These are phyloP conservation scores for Malachius bipustulatus DNA, from an alignment of 2,888 invertebrate genomes.

Conservation along the genomic window DNA sequence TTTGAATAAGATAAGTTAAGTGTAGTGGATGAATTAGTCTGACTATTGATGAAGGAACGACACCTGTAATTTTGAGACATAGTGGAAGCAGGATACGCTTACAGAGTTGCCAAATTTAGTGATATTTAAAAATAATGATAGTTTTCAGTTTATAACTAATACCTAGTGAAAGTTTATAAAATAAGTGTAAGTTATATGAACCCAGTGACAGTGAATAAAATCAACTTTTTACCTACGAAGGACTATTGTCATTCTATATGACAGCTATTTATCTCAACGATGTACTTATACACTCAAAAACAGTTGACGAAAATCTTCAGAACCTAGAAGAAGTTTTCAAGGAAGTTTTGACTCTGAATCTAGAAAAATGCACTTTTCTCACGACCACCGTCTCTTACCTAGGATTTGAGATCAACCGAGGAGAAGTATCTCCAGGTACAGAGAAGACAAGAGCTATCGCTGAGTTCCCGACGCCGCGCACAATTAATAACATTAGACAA, in stretches of 20 bases:
- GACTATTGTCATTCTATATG: slow-evolving; percentile 9
- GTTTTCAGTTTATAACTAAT: background rate
- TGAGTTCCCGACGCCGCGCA: too few species aligned
- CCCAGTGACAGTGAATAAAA: background rate
- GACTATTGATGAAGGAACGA: background rate
- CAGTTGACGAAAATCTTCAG: slow-evolving; percentile 14
- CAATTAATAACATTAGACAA: too few species aligned
- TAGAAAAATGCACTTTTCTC: slow-evolving; percentile 13
- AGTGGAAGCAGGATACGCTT: slow-evolving; percentile 13
- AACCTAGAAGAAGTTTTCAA: too few species aligned
- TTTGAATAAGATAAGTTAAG: slow-evolving; percentile 10
- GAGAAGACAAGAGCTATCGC: too few species aligned
- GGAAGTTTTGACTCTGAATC: slow-evolving; percentile 10
- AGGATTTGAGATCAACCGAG: slow-evolving; percentile 9
- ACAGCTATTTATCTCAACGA: slow-evolving; percentile 21
- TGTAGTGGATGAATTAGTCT: slow-evolving; percentile 10
- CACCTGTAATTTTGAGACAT: slow-evolving; percentile 11
- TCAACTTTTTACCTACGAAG: background rate
- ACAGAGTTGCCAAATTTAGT: slow-evolving; percentile 16
- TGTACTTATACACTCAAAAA: slow-evolving; percentile 19
- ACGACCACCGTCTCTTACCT: slow-evolving; percentile 10
- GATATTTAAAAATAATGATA: slow-evolving; percentile 15
- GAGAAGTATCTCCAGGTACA: too few species aligned
- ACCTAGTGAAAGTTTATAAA: background rate
- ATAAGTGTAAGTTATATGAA: too few species aligned